Conservation (phyloP, 2,888 invertebrate species). For the Lasioglossum marginatum region DNA sequence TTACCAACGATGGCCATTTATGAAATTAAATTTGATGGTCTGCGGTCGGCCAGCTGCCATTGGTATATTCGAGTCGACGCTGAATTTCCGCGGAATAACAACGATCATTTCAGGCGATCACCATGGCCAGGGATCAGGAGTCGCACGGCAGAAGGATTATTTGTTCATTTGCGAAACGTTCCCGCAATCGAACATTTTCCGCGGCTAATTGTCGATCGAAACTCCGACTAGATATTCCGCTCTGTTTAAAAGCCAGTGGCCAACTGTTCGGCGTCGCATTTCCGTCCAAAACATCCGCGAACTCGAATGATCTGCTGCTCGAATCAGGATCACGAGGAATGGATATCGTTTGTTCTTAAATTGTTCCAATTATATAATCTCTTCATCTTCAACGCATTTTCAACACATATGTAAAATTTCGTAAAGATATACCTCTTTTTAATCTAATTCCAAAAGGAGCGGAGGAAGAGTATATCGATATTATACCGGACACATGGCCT, state of each 20-base stretch:
- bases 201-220: conserved; percentile 33
- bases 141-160: conserved; percentile 45
- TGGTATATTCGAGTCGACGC: conserved; percentile 41
- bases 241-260: conserved; percentile 7
- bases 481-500: not conserved
- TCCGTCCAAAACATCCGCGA: not conserved
- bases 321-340: not conserved
- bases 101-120: conserved; percentile 39
- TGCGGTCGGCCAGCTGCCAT: conserved; percentile 57
- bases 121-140: conserved; percentile 36
- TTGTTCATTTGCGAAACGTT: conserved; percentile 48
- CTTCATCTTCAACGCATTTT: too few species aligned
- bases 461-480: too few species aligned
- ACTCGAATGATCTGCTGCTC: not conserved
- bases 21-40: conserved; percentile 75
- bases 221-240: conserved; percentile 6
- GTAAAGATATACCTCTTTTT: not conserved
- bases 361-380: too few species aligned
- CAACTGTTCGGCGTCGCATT: not conserved
- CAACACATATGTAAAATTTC: not conserved
- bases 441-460: not conserved
- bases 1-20: conserved; percentile 69
- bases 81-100: conserved; percentile 61
- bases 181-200: conserved; percentile 38
- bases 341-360: not conserved